Base-by-base conservation (phyloP, 1,140 invertebrate species). In the Calliphora vicina region DNA sequence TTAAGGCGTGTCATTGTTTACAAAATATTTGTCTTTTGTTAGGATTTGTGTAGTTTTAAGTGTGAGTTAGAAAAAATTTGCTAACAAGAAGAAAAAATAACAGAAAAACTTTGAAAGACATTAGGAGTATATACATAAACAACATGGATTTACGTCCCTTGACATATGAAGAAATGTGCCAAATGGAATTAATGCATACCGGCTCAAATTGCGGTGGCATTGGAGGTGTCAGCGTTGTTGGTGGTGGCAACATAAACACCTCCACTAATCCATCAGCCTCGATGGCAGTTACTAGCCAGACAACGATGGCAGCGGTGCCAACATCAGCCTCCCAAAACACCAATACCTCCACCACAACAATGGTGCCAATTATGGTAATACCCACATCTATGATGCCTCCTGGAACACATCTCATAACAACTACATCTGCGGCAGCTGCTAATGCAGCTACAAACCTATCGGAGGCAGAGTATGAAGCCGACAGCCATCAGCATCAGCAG, bases 331-430 rank as follows among this genome's bases (percentile, higher is more conserved):
- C 23, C 15, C 83, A 35, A 67, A 67, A 57, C 15, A 57, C 13
- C 50, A 57, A n/a, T 2, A 42, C 82, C 12, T 82, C 83, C 26
- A 83, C 84, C 25, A 15, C 84, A 35, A 81, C 86, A 82, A 88
- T 89, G 85, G 57, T 89, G 84, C 88, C 88, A 27, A 89, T 89
- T n/a, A 88, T 89, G 87, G 87, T 89, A 72, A 89, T 89, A 86
- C 88, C 88, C 12, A 88, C 88, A 50, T 83, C 87, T 17, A 67
- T 88, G 80, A 82, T 89, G 82, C 83, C 88, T 35, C 84, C 87
- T 20, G 80, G 76, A 42, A 76, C 73, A 29, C 73, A 76, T 76
- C 29, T 76, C 3, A 35, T 43, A n/a, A 20, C 74, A 43, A 42
- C 83, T 10, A 82, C 82, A 42, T 61, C 73, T 9, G 57, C 57